A percentile compares a stretch with the other conserved stretches of the same genome.
Evolutionary conservation across 1,140 invertebrate species (phyloP).

Genomic region (Samia ricini): DNA sequence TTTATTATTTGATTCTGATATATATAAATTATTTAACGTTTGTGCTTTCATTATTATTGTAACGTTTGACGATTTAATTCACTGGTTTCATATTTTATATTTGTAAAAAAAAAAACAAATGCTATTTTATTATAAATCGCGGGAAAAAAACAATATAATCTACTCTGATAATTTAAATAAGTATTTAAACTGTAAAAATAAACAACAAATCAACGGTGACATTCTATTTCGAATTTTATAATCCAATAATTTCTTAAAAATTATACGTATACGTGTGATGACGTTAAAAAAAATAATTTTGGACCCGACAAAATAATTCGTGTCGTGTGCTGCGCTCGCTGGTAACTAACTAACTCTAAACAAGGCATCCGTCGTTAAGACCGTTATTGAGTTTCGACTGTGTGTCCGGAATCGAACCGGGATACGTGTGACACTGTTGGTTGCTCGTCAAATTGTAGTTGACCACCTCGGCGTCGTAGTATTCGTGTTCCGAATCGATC

Average conservation of each 20-base stretch:
- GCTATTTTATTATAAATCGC: too few relatives aligned
- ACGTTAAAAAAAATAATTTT: constrained; percentile 62
- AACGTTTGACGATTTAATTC: background rate
- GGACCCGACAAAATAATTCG: constrained; percentile 56
- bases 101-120: too few relatives aligned
- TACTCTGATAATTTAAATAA: background rate
- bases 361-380: constrained; percentile 75
- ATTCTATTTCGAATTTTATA: constrained; percentile 58
- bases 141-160: too few relatives aligned
- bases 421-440: constrained; percentile 68
- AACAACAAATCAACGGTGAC: constrained; percentile 36
- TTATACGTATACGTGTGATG: constrained; percentile 65
- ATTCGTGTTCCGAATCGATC: constrained; percentile 60
- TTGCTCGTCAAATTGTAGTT: constrained; percentile 46
- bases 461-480: constrained; percentile 62
- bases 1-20: too few relatives aligned
- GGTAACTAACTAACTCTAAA: constrained; percentile 58
- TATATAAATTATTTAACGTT: background rate
- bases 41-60: background rate
- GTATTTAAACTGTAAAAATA: background rate
- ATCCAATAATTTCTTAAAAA: constrained; percentile 52
- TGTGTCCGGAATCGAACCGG: constrained; percentile 47
- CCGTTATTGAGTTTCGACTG: constrained; percentile 67
- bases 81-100: background rate
- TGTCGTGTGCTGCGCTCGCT: too few relatives aligned